These are phyloP conservation scores for Coilia nasus DNA, from an alignment of 2,797 vertebrate species.

Conservation along the genomic window DNA sequence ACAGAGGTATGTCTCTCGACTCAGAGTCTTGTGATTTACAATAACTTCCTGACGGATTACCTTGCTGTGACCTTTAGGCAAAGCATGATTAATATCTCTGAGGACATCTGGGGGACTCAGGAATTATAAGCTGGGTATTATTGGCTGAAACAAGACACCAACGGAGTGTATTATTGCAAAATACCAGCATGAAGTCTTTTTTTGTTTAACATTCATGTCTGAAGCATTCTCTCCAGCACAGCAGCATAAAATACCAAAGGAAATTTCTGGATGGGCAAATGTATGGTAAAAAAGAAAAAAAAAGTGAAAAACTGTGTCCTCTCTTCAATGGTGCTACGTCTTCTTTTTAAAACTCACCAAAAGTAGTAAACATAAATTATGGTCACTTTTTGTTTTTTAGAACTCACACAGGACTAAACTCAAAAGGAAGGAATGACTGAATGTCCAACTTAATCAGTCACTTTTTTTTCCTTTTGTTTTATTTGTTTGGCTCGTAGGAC, in stretches of 20 bases:
- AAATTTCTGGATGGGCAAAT: background rate
- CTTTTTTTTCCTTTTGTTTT: background rate
- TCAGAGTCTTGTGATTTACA: slow-evolving; percentile 79
- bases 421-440: slow-evolving; percentile 46
- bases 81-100: slow-evolving; percentile 92
- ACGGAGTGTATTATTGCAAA: slow-evolving; percentile 73
- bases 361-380: background rate
- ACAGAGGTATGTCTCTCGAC: slow-evolving; percentile 52
- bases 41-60: slow-evolving; percentile 88
- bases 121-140: slow-evolving; percentile 85
- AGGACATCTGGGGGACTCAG: slow-evolving; percentile 89
- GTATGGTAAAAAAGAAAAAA: background rate
- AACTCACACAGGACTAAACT: background rate
- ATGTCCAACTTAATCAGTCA: slow-evolving; percentile 48
- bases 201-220: slow-evolving; percentile 73
- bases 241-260: slow-evolving; percentile 25
- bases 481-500: background rate
- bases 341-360: background rate
- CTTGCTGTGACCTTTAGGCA: slow-evolving; percentile 83
- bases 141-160: slow-evolving; percentile 85
- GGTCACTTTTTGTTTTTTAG: background rate
- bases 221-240: slow-evolving; percentile 43
- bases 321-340: background rate
- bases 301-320: background rate
- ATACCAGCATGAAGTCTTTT: slow-evolving; percentile 68